A percentile compares a stretch with the other conserved stretches of the same genome.
Conservation (phyloP, 2,888 invertebrate genomes). For the Xestia xanthographa region DNA sequence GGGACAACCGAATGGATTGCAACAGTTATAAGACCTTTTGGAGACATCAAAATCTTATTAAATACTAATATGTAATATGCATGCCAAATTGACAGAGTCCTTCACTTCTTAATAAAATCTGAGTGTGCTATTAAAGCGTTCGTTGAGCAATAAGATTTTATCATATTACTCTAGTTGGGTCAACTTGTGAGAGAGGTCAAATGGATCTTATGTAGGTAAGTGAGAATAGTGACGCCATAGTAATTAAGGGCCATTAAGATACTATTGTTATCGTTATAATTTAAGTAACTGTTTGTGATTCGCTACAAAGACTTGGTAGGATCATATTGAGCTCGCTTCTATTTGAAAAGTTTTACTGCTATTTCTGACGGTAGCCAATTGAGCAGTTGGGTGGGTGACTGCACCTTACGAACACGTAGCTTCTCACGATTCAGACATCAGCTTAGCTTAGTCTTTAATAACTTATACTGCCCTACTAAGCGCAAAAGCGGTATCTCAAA, state of each 20-base stretch:
- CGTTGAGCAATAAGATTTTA: constrained; percentile 30
- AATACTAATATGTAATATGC: neutral
- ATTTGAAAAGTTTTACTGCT: neutral
- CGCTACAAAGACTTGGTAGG: neutral
- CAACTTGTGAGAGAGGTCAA: constrained; percentile 41
- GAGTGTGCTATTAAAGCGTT: neutral
- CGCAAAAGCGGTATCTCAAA: too few species aligned
- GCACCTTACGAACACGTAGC: neutral
- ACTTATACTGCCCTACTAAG: too few species aligned
- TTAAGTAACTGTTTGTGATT: constrained; percentile 6
- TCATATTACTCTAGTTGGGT: constrained; percentile 25
- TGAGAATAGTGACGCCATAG: constrained; percentile 34
- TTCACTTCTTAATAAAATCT: constrained; percentile 6
- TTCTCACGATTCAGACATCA: neutral
- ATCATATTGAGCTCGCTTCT: too few species aligned
- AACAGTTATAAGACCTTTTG: neutral
- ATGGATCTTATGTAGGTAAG: constrained; percentile 24
- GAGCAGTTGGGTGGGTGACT: too few species aligned
- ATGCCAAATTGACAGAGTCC: neutral
- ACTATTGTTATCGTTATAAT: constrained; percentile 17
- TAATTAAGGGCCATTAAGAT: constrained; percentile 6
- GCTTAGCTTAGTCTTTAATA: neutral
- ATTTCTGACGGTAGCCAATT: neutral
- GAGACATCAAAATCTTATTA: neutral
- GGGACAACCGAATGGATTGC: constrained; percentile 1